A percentile compares a stretch with the other conserved stretches of the same genome.
Evolutionary conservation across 2,797 vertebrate genomes (phyloP).

Genomic region (Sebastes dallii): DNA sequence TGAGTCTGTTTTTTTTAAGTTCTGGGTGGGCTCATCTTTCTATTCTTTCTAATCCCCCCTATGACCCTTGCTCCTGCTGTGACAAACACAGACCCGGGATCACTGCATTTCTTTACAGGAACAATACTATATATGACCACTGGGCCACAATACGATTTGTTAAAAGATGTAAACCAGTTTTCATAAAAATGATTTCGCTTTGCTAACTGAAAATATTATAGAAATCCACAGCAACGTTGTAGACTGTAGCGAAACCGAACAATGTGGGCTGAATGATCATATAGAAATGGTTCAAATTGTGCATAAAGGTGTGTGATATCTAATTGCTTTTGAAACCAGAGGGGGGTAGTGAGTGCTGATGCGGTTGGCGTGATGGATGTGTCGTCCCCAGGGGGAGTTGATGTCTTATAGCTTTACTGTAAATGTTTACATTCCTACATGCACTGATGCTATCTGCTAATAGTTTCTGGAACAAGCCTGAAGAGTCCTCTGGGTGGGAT

Average conservation of each 20-base stretch:
- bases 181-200: neutral
- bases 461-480: conserved; percentile 80
- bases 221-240: neutral
- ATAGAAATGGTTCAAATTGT: conserved; percentile 25
- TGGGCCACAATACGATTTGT: neutral
- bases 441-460: conserved; percentile 84
- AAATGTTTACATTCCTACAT: conserved; percentile 87
- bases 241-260: neutral
- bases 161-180: neutral
- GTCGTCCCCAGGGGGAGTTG: conserved; percentile 65
- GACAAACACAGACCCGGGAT: conserved; percentile 39
- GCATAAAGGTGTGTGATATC: conserved; percentile 33
- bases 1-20: conserved; percentile 25
- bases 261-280: conserved; percentile 24
- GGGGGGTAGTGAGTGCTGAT: conserved; percentile 32
- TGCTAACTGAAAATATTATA: no score
- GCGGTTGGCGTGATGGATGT: conserved; percentile 73
- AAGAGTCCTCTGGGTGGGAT: conserved; percentile 78
- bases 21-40: conserved; percentile 63
- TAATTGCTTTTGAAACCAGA: conserved; percentile 22
- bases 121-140: neutral
- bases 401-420: conserved; percentile 82
- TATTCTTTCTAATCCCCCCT: conserved; percentile 44
- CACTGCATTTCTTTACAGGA: conserved; percentile 8
- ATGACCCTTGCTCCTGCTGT: conserved; percentile 48